A percentile compares a stretch with the other conserved stretches of the same genome.
Evolutionary conservation across 2,888 invertebrate genomes (phyloP).

Genomic region (Hemicrepidius hirtus): DNA sequence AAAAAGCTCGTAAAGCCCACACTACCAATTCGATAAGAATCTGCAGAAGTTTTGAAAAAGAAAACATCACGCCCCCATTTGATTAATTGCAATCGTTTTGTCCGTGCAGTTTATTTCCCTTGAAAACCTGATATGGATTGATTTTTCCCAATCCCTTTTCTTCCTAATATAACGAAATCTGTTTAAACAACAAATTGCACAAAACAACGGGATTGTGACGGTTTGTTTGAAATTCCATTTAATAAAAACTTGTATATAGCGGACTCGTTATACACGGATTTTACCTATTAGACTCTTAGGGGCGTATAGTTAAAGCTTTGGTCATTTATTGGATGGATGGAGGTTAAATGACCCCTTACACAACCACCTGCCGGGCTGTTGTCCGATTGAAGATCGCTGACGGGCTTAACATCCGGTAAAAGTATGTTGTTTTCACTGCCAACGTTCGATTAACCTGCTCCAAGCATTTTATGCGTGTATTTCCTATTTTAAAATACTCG

Average conservation of each 20-base stretch:
- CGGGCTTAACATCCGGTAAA: constrained; percentile 39
- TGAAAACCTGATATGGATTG: background rate
- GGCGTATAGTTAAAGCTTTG: background rate
- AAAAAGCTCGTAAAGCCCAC: too few species aligned
- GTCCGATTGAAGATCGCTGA: constrained; percentile 36
- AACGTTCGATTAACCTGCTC: constrained; percentile 15
- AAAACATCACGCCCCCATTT: constrained; percentile 7
- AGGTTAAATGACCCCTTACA: constrained; percentile 36
- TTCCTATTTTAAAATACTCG: constrained; percentile 10
- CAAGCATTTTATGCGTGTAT: constrained; percentile 12
- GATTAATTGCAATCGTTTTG: constrained; percentile 4
- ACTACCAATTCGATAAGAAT: constrained; percentile 7
- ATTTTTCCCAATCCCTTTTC: background rate
- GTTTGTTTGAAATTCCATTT: too few species aligned
- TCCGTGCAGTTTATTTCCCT: background rate
- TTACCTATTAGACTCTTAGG: too few species aligned
- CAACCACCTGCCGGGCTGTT: constrained; percentile 37
- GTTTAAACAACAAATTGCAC: too few species aligned
- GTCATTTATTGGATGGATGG: constrained; percentile 9
- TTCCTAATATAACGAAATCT: background rate
- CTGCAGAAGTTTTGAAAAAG: background rate
- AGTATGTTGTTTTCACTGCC: constrained; percentile 21
- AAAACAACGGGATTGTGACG: too few species aligned
- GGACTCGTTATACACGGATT: too few species aligned
- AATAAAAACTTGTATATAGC: too few species aligned